A percentile compares a stretch with the other conserved stretches of the same genome.
These are phyloP conservation scores for Crossocerus cetratus DNA, from an alignment of 2,888 invertebrate species.

Conservation along the genomic window DNA sequence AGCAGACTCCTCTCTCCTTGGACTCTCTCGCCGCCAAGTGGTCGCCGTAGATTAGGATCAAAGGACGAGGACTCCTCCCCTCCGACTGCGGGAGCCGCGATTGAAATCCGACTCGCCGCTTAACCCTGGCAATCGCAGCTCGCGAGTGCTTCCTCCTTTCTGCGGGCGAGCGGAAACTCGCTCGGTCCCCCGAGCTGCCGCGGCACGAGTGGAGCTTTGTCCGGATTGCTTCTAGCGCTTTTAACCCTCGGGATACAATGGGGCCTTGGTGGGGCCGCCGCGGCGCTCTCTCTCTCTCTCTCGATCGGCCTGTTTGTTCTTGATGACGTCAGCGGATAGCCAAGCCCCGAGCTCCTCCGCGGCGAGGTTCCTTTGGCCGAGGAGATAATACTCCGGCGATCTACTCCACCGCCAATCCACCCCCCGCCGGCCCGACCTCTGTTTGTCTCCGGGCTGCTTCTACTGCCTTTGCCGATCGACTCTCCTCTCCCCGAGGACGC, in stretches of 20 bases:
- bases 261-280: too few relatives aligned
- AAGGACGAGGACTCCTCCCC: too few relatives aligned
- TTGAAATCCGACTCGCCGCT: not conserved
- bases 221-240: not conserved
- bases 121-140: constrained; percentile 1
- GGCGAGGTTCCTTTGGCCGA: too few relatives aligned
- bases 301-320: not conserved
- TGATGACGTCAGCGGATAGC: constrained; percentile 1
- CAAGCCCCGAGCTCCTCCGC: not conserved
- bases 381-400: too few relatives aligned
- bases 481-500: too few relatives aligned
- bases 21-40: not conserved
- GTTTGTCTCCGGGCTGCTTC: too few relatives aligned
- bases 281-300: too few relatives aligned
- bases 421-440: too few relatives aligned
- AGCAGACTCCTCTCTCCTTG: not conserved
- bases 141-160: constrained; percentile 3
- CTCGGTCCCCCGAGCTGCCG: too few relatives aligned
- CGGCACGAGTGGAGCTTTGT: not conserved
- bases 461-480: too few relatives aligned
- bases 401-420: too few relatives aligned
- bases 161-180: not conserved
- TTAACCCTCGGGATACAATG: not conserved
- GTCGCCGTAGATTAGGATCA: too few relatives aligned
- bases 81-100: not conserved